These are phyloP conservation scores for Drosophila robusta DNA, from an alignment of 2,888 invertebrate genomes.

Conservation along the genomic window DNA sequence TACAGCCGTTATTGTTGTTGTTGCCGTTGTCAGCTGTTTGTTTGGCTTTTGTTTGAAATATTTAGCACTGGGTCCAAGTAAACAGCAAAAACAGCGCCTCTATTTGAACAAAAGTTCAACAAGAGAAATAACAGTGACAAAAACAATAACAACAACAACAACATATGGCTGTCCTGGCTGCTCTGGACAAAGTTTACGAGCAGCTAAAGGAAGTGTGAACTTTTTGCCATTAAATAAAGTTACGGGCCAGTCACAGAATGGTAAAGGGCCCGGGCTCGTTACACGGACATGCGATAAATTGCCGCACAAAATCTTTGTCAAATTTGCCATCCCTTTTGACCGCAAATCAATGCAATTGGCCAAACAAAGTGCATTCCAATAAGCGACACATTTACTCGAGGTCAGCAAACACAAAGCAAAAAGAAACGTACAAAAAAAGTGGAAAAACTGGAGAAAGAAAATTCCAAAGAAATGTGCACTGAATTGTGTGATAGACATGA, in stretches of 20 bases:
- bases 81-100: slow-evolving; percentile 61
- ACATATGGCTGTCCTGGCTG: slow-evolving; percentile 45
- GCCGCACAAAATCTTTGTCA: slow-evolving; percentile 63
- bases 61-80: slow-evolving; percentile 67
- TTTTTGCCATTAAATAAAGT: slow-evolving; percentile 72
- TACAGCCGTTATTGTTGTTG: slow-evolving; percentile 27
- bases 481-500: slow-evolving; percentile 32
- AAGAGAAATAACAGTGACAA: slow-evolving; percentile 47
- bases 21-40: slow-evolving; percentile 72
- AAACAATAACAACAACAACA: slow-evolving; percentile 13
- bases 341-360: slow-evolving; percentile 66
- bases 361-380: slow-evolving; percentile 65
- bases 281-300: slow-evolving; percentile 66
- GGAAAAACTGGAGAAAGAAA: neutral
- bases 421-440: neutral
- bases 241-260: slow-evolving; percentile 27
- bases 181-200: slow-evolving; percentile 67
- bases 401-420: slow-evolving; percentile 8
- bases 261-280: slow-evolving; percentile 2
- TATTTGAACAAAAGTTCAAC: slow-evolving; percentile 75
- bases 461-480: slow-evolving; percentile 18
- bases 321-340: slow-evolving; percentile 58
- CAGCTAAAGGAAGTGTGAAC: slow-evolving; percentile 77
- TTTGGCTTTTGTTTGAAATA: slow-evolving; percentile 76
- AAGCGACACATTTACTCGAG: slow-evolving; percentile 55